phyloP scores from a whole-genome alignment of 2,888 invertebrate species.

The Theristus sp. region DNA sequence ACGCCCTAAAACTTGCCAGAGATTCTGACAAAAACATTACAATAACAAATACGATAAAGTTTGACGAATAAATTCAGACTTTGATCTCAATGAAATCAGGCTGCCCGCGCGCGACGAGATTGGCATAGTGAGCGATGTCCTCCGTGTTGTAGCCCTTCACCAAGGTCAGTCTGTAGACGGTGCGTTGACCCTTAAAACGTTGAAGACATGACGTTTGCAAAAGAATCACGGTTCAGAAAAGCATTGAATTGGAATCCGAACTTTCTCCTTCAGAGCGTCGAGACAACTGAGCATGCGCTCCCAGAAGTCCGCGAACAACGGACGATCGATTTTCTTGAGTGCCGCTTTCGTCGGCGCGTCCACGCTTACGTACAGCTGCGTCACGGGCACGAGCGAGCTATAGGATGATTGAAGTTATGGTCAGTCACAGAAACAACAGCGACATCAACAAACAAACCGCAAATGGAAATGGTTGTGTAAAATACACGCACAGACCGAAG shows the following conservation, averaged over 20 bases:
- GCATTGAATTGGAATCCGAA: no score
- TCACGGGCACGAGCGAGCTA: constrained; percentile 37
- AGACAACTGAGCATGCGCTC: constrained; percentile 39
- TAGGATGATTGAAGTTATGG: no score
- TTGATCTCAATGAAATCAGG: constrained; percentile 45
- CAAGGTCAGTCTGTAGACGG: constrained; percentile 42
- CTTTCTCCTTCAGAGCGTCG: constrained; percentile 29
- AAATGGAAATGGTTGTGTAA: no score
- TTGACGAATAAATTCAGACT: no score
- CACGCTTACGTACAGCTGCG: constrained; percentile 43
- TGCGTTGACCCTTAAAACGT: constrained; percentile 37
- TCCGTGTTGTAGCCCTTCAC: constrained; percentile 42
- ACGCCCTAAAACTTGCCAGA: constrained; percentile 40
- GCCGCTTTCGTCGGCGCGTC: constrained; percentile 42
- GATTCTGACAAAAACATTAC: no score
- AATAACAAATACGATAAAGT: no score
- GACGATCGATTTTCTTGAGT: constrained; percentile 42
- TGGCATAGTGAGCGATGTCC: constrained; percentile 40
- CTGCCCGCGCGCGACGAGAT: constrained; percentile 37
- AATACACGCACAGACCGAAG: constrained; percentile 29
- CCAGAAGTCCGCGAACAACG: constrained; percentile 43
- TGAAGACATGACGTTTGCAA: no score
- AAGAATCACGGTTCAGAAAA: no score
- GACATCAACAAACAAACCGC: no score
- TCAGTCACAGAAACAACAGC: no score